Percentiles rank a stretch among this genome's conserved stretches.
phyloP scores from a whole-genome alignment of 1,140 invertebrate genomes.

The Drosophila ambigua region DNA sequence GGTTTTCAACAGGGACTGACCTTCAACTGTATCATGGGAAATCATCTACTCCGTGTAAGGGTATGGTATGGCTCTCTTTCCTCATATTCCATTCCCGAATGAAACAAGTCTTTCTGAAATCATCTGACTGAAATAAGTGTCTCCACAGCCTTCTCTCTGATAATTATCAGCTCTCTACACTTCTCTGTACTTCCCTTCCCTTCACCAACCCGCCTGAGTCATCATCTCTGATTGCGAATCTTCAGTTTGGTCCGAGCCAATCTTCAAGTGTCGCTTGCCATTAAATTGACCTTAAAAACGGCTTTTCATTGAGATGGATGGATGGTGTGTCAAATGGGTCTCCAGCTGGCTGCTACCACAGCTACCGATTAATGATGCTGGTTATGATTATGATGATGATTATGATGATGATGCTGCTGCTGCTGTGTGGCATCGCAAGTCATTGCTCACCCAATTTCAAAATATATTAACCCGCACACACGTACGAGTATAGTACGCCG shows the following conservation, averaged over 20 bases:
- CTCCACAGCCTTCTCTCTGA: not conserved
- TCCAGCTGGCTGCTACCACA: conserved; percentile 33
- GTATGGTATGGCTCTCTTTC: not conserved
- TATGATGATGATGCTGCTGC: conserved; percentile 25
- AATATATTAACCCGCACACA: conserved; percentile 59
- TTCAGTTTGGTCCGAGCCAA: conserved; percentile 11
- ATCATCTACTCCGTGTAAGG: no score
- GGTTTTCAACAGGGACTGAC: no score
- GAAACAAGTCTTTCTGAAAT: not conserved
- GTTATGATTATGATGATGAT: conserved; percentile 26
- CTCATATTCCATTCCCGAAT: not conserved
- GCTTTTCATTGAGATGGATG: conserved; percentile 43
- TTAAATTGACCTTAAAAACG: conserved; percentile 64
- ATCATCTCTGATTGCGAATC: conserved; percentile 39
- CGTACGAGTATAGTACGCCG: conserved; percentile 10
- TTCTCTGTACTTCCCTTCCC: no score
- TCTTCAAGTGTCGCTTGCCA: conserved; percentile 49
- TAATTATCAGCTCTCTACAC: conserved; percentile 4
- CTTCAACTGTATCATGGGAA: no score
- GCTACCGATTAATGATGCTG: conserved; percentile 43
- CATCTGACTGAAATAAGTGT: not conserved
- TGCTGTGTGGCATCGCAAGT: conserved; percentile 59
- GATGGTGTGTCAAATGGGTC: conserved; percentile 67
- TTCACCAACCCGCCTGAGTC: conserved; percentile 10
- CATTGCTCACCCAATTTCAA: conserved; percentile 79